These are phyloP conservation scores for Cheilosia impressa DNA, from an alignment of 2,888 invertebrate species.

Conservation along the genomic window DNA sequence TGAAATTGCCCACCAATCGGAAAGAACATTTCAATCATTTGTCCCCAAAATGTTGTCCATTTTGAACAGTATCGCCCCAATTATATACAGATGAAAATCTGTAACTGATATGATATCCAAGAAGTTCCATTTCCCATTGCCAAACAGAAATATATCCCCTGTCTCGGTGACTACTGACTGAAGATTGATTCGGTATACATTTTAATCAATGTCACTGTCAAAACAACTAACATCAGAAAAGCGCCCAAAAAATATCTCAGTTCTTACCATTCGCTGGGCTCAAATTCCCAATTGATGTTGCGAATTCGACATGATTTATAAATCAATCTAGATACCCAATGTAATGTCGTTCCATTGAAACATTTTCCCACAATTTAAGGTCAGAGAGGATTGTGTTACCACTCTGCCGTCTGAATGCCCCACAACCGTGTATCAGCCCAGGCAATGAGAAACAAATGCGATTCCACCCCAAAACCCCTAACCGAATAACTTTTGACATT, in stretches of 20 bases:
- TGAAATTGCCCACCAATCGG: no score
- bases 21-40: no score
- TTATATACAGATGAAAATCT: no score
- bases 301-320: conserved; percentile 37
- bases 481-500: conserved; percentile 52
- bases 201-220: conserved; percentile 17
- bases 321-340: conserved; percentile 33
- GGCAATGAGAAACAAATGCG: conserved; percentile 11
- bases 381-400: conserved; percentile 35
- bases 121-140: no score
- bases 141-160: not conserved
- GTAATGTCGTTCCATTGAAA: conserved; percentile 8
- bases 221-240: no score
- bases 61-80: no score
- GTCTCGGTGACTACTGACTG: not conserved
- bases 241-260: conserved; percentile 8
- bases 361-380: conserved; percentile 30
- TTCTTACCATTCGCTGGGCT: not conserved
- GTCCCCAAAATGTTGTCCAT: no score
- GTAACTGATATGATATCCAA: no score
- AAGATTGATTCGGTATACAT: conserved; percentile 27
- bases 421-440: not conserved
- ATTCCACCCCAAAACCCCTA: conserved; percentile 4
- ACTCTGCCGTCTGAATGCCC: not conserved
- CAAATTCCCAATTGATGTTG: conserved; percentile 16